Evolutionary conservation across 1,140 invertebrate genomes (phyloP).

Genomic region (Heliothis virescens): DNA sequence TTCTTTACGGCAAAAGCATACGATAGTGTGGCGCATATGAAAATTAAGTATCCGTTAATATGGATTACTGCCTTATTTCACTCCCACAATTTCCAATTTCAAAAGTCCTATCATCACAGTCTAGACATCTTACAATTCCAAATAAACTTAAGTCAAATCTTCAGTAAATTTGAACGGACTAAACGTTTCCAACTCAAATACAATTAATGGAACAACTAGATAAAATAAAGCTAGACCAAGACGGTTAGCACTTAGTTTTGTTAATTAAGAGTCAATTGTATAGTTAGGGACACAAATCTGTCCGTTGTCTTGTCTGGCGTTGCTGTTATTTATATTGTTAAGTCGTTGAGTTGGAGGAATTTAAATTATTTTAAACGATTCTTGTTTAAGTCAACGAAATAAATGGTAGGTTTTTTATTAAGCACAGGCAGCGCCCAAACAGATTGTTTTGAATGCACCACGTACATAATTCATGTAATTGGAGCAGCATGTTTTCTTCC

Average conservation of each 20-base stretch:
- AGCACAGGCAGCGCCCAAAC: too few relatives aligned
- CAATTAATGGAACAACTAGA: slow-evolving; percentile 2
- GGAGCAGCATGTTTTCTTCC: too few relatives aligned
- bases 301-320: background rate
- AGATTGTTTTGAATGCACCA: too few relatives aligned
- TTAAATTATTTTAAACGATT: background rate
- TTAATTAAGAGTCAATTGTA: slow-evolving; percentile 6
- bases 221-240: slow-evolving; percentile 1
- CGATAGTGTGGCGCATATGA: too few relatives aligned
- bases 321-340: background rate
- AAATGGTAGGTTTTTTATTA: too few relatives aligned
- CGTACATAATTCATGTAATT: too few relatives aligned
- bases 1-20: too few relatives aligned
- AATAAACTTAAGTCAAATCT: background rate
- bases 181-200: background rate
- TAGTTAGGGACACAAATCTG: background rate
- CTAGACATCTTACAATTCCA: slow-evolving; percentile 1
- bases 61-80: too few relatives aligned
- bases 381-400: too few relatives aligned
- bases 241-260: background rate
- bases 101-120: too few relatives aligned
- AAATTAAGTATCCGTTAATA: too few relatives aligned
- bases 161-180: background rate
- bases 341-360: background rate
- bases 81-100: too few relatives aligned